These are phyloP conservation scores for Nipponia nippon DNA, from an alignment of 2,113 vertebrate species.

Conservation along the genomic window DNA sequence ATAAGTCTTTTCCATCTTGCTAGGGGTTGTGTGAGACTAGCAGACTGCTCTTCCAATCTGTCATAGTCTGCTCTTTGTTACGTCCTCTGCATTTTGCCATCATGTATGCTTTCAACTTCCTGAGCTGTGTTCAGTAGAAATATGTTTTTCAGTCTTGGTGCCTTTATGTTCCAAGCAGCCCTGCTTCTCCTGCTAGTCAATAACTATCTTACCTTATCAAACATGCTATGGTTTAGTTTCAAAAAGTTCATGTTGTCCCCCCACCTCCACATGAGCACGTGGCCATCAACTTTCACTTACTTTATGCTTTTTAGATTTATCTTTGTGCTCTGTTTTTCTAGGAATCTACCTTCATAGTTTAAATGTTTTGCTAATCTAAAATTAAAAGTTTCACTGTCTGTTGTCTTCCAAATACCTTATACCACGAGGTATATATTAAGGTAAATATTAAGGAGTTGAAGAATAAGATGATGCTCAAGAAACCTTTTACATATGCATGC, in stretches of 20 bases:
- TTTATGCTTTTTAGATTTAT: neutral
- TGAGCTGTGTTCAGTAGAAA: neutral
- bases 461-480: neutral
- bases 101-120: neutral
- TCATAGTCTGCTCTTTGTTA: neutral
- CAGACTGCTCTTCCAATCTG: neutral
- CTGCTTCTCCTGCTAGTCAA: neutral
- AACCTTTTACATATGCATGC: neutral
- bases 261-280: neutral
- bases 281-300: neutral
- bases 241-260: neutral
- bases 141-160: neutral
- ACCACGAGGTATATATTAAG: neutral
- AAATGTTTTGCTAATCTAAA: neutral
- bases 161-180: neutral
- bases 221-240: neutral
- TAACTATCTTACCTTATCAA: neutral
- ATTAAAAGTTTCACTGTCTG: neutral
- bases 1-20: neutral
- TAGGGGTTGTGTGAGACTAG: neutral
- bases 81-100: neutral
- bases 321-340: neutral
- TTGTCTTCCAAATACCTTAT: neutral
- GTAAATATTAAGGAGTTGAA: neutral
- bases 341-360: neutral